Percentiles rank a stretch among this genome's conserved stretches.
phyloP scores from a whole-genome alignment of 2,888 invertebrate genomes.

The Andrena minutula region DNA sequence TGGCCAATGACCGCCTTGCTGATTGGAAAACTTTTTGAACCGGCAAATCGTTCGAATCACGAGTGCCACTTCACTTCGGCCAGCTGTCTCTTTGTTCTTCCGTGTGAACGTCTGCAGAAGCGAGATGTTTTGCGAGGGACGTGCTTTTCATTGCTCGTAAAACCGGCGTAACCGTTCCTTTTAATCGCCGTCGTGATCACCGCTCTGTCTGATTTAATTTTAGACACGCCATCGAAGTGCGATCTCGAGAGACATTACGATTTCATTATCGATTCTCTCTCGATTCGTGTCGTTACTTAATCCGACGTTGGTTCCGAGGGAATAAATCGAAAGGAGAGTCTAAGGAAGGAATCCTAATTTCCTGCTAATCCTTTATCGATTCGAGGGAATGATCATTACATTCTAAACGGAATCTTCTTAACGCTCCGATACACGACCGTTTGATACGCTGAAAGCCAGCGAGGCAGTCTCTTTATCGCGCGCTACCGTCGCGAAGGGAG shows the following conservation, averaged over 20 bases:
- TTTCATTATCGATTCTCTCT: not conserved
- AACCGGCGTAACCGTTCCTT: slow-evolving; percentile 37
- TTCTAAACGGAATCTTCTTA: slow-evolving; percentile 68
- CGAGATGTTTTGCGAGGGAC: slow-evolving; percentile 28
- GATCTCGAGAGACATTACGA: not conserved
- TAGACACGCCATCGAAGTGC: not conserved
- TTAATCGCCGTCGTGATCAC: slow-evolving; percentile 22
- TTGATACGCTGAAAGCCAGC: slow-evolving; percentile 2
- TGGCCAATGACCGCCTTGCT: slow-evolving; percentile 50
- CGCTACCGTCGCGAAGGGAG: slow-evolving; percentile 35
- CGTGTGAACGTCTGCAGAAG: slow-evolving; percentile 40
- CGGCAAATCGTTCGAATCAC: slow-evolving; percentile 49
- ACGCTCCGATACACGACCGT: slow-evolving; percentile 73
- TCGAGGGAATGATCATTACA: slow-evolving; percentile 70
- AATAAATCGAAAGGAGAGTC: not conserved
- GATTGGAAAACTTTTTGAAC: slow-evolving; percentile 54
- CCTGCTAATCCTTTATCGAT: slow-evolving; percentile 49
- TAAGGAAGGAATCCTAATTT: not conserved
- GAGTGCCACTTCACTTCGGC: slow-evolving; percentile 63
- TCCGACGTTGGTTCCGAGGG: not conserved
- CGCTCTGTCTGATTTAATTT: slow-evolving; percentile 17
- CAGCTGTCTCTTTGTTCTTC: slow-evolving; percentile 61
- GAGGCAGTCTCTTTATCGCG: not conserved
- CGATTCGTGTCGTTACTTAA: not conserved
- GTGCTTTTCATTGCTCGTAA: slow-evolving; percentile 21